Base-by-base conservation (phyloP, 2,888 invertebrate species). In the Eupithecia pulchellata region DNA sequence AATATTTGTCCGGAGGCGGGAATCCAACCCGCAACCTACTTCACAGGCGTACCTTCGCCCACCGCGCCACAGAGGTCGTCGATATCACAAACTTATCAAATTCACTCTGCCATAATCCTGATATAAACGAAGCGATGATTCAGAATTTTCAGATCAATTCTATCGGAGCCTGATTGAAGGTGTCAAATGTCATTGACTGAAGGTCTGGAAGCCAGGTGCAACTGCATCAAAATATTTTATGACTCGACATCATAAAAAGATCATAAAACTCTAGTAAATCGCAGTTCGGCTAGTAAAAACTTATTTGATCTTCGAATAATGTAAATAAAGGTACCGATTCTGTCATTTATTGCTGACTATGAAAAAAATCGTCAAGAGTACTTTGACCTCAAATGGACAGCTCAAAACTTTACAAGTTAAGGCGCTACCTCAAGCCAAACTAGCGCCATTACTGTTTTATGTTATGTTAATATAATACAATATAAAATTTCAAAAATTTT, bases 161-260 rank as follows among this genome's bases (percentile, higher is more conserved):
- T 1, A 47, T 20, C 20, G 1, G 20, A 25, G 4, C 1, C 3
- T n/a, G n/a, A n/a, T n/a, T n/a, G n/a, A n/a, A n/a, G n/a, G n/a
- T n/a, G n/a, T n/a, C n/a, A n/a, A 25, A 52, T 52, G 20, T 25
- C 52, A 52, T 52, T 52, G 25, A 25, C 25, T 52, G 25, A 13
- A 20, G 9, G 4, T 52, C 4, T 61, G 34, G 6, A n/a, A 34
- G 17, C 3, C 61, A 34, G 14, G 25, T 32, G 61, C 61, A 61
- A 61, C 5, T 36, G 61, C 61, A 61, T 34, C 34, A 5, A 60
- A 34, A 61, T 34, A 36, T 34, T 61, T 57, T 61, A 61, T 20
- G 34, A 61, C 0, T 60, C 13, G 32, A 20, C 14, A 36, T 36
- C 61, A 20, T 36, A 36, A 61, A 61, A 34, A 13, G 11, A 2